Conservation (phyloP, 2,888 invertebrate genomes). For the Harpalus rubripes region DNA sequence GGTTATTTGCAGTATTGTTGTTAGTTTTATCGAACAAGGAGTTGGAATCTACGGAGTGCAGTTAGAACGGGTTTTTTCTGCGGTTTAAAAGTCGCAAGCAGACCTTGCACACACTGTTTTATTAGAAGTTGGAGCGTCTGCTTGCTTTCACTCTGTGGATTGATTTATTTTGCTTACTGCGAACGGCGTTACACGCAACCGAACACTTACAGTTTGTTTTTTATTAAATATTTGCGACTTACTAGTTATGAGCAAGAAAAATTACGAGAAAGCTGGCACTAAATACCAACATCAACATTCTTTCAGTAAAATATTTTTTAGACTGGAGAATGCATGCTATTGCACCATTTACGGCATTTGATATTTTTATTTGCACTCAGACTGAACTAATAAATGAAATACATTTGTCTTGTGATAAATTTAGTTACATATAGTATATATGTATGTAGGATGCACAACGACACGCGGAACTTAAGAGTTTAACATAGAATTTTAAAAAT, state of each 20-base stretch:
- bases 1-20: slow-evolving; percentile 49
- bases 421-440: too few species aligned
- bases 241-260: slow-evolving; percentile 30
- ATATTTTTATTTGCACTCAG: background rate
- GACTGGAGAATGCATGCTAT: background rate
- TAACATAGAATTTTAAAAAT: too few species aligned
- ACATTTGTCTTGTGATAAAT: too few species aligned
- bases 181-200: slow-evolving; percentile 45
- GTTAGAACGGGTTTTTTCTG: slow-evolving; percentile 51
- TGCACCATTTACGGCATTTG: background rate
- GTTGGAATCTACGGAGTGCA: slow-evolving; percentile 43
- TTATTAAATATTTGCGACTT: slow-evolving; percentile 44
- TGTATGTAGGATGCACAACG: too few species aligned
- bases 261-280: slow-evolving; percentile 27
- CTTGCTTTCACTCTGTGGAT: slow-evolving; percentile 52
- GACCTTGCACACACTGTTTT: slow-evolving; percentile 51
- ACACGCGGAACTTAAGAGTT: too few species aligned
- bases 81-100: slow-evolving; percentile 51
- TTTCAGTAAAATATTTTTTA: background rate
- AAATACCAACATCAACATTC: slow-evolving; percentile 33
- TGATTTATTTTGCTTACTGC: slow-evolving; percentile 53
- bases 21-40: slow-evolving; percentile 53
- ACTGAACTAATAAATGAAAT: too few species aligned
- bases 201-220: slow-evolving; percentile 13
- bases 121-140: slow-evolving; percentile 52